Evolutionary conservation across 2,888 invertebrate genomes (phyloP).

Genomic region (Mayetiola destructor): DNA sequence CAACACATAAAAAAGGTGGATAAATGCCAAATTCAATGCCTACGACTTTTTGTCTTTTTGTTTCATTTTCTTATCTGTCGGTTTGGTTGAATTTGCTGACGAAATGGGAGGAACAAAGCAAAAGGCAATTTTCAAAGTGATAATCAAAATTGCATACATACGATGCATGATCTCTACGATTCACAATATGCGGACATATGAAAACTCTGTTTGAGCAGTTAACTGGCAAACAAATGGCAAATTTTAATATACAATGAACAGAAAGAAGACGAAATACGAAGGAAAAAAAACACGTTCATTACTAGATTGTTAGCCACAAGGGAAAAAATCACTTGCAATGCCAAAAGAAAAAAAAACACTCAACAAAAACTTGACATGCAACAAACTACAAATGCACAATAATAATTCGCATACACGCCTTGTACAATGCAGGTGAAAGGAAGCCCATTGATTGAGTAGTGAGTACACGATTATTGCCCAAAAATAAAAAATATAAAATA

Average conservation of each 20-base stretch:
- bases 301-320: slow-evolving; percentile 2
- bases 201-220: background rate
- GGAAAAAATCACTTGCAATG: background rate
- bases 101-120: too few relatives aligned
- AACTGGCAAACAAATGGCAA: background rate
- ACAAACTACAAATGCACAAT: slow-evolving; percentile 1
- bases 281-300: slow-evolving; percentile 3
- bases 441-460: too few relatives aligned
- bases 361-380: background rate
- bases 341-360: background rate
- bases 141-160: slow-evolving; percentile 5
- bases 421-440: slow-evolving; percentile 8
- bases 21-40: slow-evolving; percentile 12
- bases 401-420: too few relatives aligned
- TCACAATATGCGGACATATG: slow-evolving; percentile 3
- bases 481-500: too few relatives aligned
- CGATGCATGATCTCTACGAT: background rate
- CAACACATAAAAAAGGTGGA: background rate
- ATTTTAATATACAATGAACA: too few relatives aligned
- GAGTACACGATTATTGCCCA: too few relatives aligned
- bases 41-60: slow-evolving; percentile 1
- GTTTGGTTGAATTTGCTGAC: too few relatives aligned
- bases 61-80: background rate
- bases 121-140: slow-evolving; percentile 3
- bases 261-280: background rate